Conservation (phyloP, 2,797 vertebrate genomes). For the Euthynnus affinis region DNA sequence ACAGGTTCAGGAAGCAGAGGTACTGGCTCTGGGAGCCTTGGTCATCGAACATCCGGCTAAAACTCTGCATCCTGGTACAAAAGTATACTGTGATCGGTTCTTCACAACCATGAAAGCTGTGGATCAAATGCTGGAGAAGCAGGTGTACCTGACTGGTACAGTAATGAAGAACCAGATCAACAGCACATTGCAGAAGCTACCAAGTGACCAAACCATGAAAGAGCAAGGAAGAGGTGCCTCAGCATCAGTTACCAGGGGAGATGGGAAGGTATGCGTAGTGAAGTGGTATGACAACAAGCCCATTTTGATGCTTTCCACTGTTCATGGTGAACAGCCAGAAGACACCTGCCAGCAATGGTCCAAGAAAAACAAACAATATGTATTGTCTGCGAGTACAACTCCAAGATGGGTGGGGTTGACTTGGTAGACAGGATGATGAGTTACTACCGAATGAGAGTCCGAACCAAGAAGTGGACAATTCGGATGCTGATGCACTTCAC, state of each 20-base stretch:
- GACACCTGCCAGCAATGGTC: conserved; percentile 38
- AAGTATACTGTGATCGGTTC: conserved; percentile 14
- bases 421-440: conserved; percentile 2
- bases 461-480: conserved; percentile 43
- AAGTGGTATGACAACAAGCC: conserved; percentile 42
- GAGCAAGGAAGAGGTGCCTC: background rate
- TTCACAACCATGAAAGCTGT: background rate
- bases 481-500: conserved; percentile 55
- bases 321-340: conserved; percentile 42
- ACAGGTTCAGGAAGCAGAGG: background rate
- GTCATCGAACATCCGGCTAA: conserved; percentile 2
- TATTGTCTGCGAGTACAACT: conserved; percentile 42
- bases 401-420: conserved; percentile 32
- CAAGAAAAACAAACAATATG: conserved; percentile 31
- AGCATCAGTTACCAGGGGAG: background rate
- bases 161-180: background rate
- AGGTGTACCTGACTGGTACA: conserved; percentile 23
- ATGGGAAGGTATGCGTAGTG: background rate
- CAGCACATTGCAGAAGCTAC: background rate
- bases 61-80: conserved; percentile 13
- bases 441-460: conserved; percentile 30
- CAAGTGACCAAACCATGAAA: conserved; percentile 6
- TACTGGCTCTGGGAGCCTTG: conserved; percentile 7
- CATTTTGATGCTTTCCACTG: conserved; percentile 27
- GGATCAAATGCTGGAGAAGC: background rate